phyloP scores from a whole-genome alignment of 2,888 invertebrate species.

The Drosophila multiciliata region DNA sequence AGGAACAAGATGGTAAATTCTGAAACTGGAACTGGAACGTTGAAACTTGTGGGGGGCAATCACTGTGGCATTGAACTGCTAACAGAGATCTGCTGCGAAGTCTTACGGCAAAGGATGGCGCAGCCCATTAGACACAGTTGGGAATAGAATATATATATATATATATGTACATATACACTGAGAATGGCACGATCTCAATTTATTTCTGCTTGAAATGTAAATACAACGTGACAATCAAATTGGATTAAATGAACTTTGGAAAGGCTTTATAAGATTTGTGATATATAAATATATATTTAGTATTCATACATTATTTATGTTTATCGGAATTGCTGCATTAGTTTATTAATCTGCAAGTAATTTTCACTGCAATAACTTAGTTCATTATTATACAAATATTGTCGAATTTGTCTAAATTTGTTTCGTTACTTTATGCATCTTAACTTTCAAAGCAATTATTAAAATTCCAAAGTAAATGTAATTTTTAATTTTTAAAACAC shows the following conservation, averaged over 20 bases:
- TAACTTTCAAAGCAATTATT: neutral
- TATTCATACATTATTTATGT: neutral
- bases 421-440: neutral
- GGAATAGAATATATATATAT: neutral
- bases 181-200: slow-evolving; percentile 9
- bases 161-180: neutral
- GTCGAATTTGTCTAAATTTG: neutral
- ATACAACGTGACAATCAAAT: neutral
- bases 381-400: neutral
- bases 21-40: slow-evolving; percentile 61
- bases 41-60: slow-evolving; percentile 26
- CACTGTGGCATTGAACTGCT: slow-evolving; percentile 44
- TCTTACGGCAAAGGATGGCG: slow-evolving; percentile 27
- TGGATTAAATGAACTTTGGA: slow-evolving; percentile 1
- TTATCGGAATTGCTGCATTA: neutral
- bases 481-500: neutral
- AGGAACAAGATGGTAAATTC: slow-evolving; percentile 57
- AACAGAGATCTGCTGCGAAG: slow-evolving; percentile 9
- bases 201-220: slow-evolving; percentile 1
- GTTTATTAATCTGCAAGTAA: neutral
- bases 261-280: neutral
- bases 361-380: neutral
- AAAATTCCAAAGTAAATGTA: neutral
- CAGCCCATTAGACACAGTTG: neutral
- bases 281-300: neutral